Conservation (phyloP, 2,113 vertebrate species). For the Heloderma charlesbogerti region DNA sequence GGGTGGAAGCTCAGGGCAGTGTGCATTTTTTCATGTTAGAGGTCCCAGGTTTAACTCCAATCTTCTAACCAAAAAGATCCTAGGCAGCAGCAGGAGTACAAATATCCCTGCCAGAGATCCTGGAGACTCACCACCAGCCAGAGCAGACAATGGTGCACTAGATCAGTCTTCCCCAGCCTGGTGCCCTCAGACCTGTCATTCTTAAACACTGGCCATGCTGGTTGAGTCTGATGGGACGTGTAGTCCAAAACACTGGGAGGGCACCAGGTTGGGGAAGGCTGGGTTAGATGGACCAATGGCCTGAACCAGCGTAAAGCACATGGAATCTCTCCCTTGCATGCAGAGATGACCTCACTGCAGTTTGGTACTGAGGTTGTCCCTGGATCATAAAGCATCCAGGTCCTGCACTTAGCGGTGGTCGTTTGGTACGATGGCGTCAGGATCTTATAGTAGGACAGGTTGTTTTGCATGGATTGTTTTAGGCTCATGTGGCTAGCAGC, state of each 20-base stretch:
- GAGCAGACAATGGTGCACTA: background rate
- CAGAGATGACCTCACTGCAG: background rate
- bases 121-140: background rate
- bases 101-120: too few species aligned
- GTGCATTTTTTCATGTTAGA: background rate
- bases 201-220: too few species aligned
- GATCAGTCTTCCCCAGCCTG: too few species aligned
- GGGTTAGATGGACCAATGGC: too few species aligned
- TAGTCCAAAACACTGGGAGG: too few species aligned
- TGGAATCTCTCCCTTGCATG: background rate
- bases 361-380: background rate
- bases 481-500: background rate
- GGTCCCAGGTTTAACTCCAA: background rate
- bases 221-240: too few species aligned
- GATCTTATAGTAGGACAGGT: background rate
- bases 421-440: conserved; percentile 4
- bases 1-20: background rate
- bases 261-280: too few species aligned
- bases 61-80: background rate
- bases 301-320: too few species aligned
- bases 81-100: too few species aligned
- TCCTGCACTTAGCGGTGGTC: background rate
- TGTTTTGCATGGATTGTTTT: background rate
- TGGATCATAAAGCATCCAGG: background rate
- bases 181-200: too few species aligned